Evolutionary conservation across 2,113 vertebrate genomes (phyloP).

Genomic region (Ursus arctos): DNA sequence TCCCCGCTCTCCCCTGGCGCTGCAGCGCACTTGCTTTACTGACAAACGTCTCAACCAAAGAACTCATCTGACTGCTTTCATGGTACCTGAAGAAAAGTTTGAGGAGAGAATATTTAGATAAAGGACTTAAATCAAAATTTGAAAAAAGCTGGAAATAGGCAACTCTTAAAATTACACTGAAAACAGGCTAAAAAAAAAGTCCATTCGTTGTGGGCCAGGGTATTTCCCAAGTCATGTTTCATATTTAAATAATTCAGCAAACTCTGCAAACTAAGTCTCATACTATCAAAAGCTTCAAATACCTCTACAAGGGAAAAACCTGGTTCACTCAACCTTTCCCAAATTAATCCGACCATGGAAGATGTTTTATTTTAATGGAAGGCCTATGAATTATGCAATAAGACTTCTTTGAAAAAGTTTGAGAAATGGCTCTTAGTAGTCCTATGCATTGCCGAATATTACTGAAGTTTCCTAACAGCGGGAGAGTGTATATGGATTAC

Average conservation of each 20-base stretch:
- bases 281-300: neutral
- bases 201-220: neutral
- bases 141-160: neutral
- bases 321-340: neutral
- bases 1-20: constrained; percentile 97
- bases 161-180: constrained; percentile 7
- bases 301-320: neutral
- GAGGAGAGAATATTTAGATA: neutral
- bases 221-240: constrained; percentile 1
- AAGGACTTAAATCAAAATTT: neutral
- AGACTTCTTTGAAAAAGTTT: neutral
- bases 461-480: neutral
- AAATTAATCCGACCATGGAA: neutral
- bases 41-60: constrained; percentile 97
- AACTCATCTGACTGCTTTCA: constrained; percentile 99
- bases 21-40: constrained; percentile 99
- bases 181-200: neutral
- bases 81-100: constrained; percentile 91
- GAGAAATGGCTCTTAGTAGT: neutral
- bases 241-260: neutral
- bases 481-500: neutral
- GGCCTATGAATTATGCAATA: neutral
- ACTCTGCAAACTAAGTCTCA: neutral
- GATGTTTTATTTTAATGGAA: neutral
- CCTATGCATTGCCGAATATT: neutral